Evolutionary conservation across 2,797 vertebrate genomes (phyloP).

Genomic region (Chrosomus eos): DNA sequence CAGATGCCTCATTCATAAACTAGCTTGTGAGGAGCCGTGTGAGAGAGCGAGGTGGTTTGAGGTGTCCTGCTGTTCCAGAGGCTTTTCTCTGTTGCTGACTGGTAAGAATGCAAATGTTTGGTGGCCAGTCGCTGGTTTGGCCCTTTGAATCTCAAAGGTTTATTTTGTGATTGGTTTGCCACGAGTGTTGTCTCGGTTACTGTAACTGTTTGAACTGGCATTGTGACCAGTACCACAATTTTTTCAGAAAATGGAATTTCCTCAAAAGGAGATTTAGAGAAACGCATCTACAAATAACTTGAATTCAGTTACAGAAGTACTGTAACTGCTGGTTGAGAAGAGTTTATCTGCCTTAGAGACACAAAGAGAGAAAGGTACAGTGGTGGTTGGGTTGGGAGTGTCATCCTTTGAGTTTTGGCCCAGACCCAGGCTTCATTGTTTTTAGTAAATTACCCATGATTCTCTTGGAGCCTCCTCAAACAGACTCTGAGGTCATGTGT

Average conservation of each 20-base stretch:
- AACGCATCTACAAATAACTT: neutral
- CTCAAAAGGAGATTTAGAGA: neutral
- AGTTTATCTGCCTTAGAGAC: slow-evolving; percentile 33
- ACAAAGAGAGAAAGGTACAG: slow-evolving; percentile 4
- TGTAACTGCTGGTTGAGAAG: slow-evolving; percentile 51
- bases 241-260: neutral
- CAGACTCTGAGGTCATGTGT: slow-evolving; percentile 8
- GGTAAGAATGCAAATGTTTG: slow-evolving; percentile 37
- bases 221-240: neutral
- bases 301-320: slow-evolving; percentile 28
- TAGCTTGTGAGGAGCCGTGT: neutral
- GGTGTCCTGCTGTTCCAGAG: slow-evolving; percentile 3
- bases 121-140: slow-evolving; percentile 20
- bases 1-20: slow-evolving; percentile 31
- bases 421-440: slow-evolving; percentile 24
- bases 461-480: slow-evolving; percentile 10
- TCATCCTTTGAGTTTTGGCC: slow-evolving; percentile 22
- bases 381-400: slow-evolving; percentile 3
- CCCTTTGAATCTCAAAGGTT: slow-evolving; percentile 2
- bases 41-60: slow-evolving; percentile 17
- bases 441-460: slow-evolving; percentile 32
- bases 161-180: slow-evolving; percentile 18
- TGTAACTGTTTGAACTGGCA: slow-evolving; percentile 21
- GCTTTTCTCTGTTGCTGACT: slow-evolving; percentile 16
- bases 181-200: slow-evolving; percentile 8